Evolutionary conservation across 1,140 invertebrate species (phyloP).

Genomic region (roundworm (Caenorhabditis elegans)): DNA sequence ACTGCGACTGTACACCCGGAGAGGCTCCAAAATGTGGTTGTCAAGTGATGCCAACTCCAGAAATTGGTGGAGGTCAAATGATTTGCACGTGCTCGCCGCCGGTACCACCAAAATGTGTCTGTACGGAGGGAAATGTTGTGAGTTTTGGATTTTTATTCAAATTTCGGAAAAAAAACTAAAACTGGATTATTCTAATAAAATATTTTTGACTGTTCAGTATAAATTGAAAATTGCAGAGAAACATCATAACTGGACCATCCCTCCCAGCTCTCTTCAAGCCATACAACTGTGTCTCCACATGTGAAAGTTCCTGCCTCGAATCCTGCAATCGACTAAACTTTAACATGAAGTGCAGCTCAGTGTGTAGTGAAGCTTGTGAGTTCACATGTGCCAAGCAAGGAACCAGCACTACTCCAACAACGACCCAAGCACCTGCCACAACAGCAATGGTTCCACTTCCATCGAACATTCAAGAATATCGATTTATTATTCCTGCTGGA

Average conservation of each 20-base stretch:
- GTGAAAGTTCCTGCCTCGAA: neutral
- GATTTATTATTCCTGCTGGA: slow-evolving; percentile 1
- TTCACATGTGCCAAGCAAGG: slow-evolving; percentile 36
- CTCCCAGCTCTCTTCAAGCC: slow-evolving; percentile 1
- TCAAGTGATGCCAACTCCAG: slow-evolving; percentile 28
- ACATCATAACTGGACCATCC: neutral
- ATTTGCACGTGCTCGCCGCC: slow-evolving; percentile 32
- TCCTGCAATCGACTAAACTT: neutral
- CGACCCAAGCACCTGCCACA: neutral
- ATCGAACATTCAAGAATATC: slow-evolving; percentile 8
- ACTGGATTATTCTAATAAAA: no score
- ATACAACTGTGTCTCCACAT: slow-evolving; percentile 3
- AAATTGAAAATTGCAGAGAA: slow-evolving; percentile 7
- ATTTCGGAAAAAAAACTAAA: no score
- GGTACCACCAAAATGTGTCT: slow-evolving; percentile 33
- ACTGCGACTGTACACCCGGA: slow-evolving; percentile 31
- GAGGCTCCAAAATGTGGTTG: slow-evolving; percentile 35
- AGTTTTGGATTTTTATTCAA: no score
- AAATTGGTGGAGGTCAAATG: slow-evolving; percentile 1
- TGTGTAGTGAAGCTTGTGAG: slow-evolving; percentile 24
- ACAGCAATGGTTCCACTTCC: slow-evolving; percentile 4
- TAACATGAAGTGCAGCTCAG: neutral
- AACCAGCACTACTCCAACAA: neutral
- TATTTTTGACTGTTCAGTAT: no score
- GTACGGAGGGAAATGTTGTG: neutral